Percentiles rank a stretch among this genome's conserved stretches.
Conservation (phyloP, 2,888 invertebrate species). For the Polydrusus cervinus region DNA sequence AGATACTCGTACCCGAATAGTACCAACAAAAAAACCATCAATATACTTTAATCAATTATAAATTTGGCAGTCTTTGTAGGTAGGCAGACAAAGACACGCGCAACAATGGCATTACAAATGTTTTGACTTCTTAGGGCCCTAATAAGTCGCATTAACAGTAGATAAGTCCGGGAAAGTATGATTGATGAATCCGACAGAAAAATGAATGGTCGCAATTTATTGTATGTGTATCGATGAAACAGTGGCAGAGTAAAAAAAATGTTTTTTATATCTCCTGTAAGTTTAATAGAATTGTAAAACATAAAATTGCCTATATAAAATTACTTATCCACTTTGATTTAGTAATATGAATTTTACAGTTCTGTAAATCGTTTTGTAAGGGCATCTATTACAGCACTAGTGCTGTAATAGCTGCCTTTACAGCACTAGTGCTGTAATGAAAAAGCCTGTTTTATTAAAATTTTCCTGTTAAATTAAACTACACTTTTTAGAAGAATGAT, state of each 20-base stretch:
- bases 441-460: no score
- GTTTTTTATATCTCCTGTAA: no score
- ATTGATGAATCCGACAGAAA: slow-evolving; percentile 54
- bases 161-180: slow-evolving; percentile 53
- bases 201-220: slow-evolving; percentile 52
- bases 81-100: slow-evolving; percentile 47
- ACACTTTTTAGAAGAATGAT: no score
- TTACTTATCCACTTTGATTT: no score
- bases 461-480: no score
- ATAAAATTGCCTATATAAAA: no score
- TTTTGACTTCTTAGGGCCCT: slow-evolving; percentile 53
- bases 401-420: no score
- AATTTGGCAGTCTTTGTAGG: slow-evolving; percentile 47
- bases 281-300: no score
- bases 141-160: slow-evolving; percentile 54
- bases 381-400: no score
- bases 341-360: no score
- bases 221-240: slow-evolving; percentile 40
- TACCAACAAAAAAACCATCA: slow-evolving; percentile 47
- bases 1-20: slow-evolving; percentile 25
- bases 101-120: slow-evolving; percentile 55
- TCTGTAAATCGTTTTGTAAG: no score
- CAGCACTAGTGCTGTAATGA: no score
- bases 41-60: slow-evolving; percentile 54
- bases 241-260: slow-evolving; percentile 22